Evolutionary conservation across 1,140 invertebrate species (phyloP), one percentile per base, ranked within the genome.

Genomic region (Brachionus rubens): DNA sequence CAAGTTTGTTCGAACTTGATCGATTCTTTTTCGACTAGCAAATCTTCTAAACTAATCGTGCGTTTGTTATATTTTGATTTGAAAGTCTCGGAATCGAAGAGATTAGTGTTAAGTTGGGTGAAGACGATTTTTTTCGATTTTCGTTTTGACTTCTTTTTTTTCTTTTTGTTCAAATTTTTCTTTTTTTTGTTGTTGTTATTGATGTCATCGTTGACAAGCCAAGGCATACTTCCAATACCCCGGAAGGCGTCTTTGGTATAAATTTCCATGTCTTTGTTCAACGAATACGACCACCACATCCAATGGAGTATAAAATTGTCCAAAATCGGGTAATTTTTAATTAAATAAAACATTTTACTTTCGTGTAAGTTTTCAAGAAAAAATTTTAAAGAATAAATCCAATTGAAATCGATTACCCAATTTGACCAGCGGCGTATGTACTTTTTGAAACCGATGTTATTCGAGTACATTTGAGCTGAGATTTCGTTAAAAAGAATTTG

Each of bases 301-400:
- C 68, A 72, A 40, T 72, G 36, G 1, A 72, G 46, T 5, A 72
- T 48, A 36, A 50, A 72, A 30, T 72, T 72, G 46, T 72, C 68
- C 68, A 72, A 54, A 30, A 72, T 72, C 19, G 68, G 68, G 24
- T 72, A 72, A 24, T 50, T 72, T 41, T 72, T 72, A 14, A 72
- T 72, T 3, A 72, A 40, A 21, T 40, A 19, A 54, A 72, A 54
- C 30, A 72, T 16, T 72, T 72, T 72, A 21, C 19, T 48, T 14
- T 48, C 30, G 46, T 36, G 43, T 21, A 72, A 24, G 19, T 48
- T 40, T 72, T 72, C 68, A 33, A 50, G 19, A 40, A 72, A 30
- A 33, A 50, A 72, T 50, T 72, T 72, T 21, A 72, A 30, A 5
- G 43, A 40, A 72, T 40, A 72, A 33, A 72, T 72, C 68, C 68